Conservation (phyloP, 2,888 invertebrate genomes). For the Lochmaea crataegi region DNA sequence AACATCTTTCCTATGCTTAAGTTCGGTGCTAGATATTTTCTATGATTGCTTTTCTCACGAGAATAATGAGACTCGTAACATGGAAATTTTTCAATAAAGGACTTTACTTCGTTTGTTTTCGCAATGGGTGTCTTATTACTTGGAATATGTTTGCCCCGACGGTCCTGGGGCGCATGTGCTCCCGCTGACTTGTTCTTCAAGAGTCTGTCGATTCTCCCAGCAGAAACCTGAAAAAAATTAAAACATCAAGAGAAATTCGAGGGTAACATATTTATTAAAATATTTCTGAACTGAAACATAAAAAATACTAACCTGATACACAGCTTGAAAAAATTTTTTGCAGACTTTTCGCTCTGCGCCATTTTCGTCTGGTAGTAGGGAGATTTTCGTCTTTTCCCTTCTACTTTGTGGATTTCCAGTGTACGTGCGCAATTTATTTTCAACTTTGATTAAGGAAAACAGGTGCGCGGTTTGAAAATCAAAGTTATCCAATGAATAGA, state of each 20-base stretch:
- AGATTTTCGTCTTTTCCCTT: conserved; percentile 39
- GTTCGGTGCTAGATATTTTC: conserved; percentile 41
- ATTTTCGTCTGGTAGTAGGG: conserved; percentile 1
- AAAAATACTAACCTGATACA: background rate
- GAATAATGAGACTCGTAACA: conserved; percentile 46
- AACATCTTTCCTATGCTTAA: background rate
- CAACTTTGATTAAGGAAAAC: conserved; percentile 29
- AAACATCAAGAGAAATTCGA: background rate
- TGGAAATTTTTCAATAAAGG: conserved; percentile 33
- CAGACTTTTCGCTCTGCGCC: background rate
- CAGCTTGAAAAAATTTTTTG: background rate
- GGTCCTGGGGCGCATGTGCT: conserved; percentile 13
- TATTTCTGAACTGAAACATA: background rate
- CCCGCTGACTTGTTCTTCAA: background rate
- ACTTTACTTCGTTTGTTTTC: conserved; percentile 38
- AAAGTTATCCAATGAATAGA: conserved; percentile 31
- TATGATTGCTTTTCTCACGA: conserved; percentile 40
- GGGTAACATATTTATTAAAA: background rate
- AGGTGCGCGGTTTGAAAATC: conserved; percentile 37
- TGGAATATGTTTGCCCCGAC: conserved; percentile 37
- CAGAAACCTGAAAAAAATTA: background rate
- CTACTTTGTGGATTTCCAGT: conserved; percentile 30
- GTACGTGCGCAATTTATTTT: conserved; percentile 28
- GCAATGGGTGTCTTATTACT: conserved; percentile 40
- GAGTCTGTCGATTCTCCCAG: background rate